Percentiles rank a stretch among this genome's conserved stretches.
These are phyloP conservation scores for Sphenodon punctatus DNA, from an alignment of 2,797 vertebrate species.

Conservation along the genomic window DNA sequence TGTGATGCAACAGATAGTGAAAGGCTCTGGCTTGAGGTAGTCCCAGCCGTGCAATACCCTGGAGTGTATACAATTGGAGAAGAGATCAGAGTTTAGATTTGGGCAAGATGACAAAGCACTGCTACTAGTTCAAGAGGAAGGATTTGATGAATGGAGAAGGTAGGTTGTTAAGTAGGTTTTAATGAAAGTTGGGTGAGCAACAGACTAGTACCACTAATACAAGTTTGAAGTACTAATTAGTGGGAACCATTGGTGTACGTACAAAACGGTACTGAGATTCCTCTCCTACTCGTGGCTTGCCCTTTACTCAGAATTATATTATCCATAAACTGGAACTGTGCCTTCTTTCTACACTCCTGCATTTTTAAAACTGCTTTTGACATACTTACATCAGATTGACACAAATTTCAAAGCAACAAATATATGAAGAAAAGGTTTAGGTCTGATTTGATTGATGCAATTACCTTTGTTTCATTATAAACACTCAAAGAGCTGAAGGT, in stretches of 20 bases:
- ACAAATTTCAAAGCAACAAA: background rate
- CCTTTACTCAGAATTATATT: background rate
- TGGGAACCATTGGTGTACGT: background rate
- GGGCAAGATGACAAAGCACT: too few relatives aligned
- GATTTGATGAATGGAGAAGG: background rate
- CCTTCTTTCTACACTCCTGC: background rate
- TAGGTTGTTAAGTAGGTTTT: too few relatives aligned
- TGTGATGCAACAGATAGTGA: background rate
- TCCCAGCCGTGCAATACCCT: background rate
- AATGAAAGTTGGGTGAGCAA: background rate
- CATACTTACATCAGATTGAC: background rate
- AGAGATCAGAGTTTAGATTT: too few relatives aligned
- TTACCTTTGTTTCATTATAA: slow-evolving; percentile 21
- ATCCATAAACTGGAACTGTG: background rate
- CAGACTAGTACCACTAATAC: background rate
- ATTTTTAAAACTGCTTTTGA: slow-evolving; percentile 15
- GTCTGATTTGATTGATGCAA: slow-evolving; percentile 4
- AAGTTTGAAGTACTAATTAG: background rate
- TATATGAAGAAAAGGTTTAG: background rate
- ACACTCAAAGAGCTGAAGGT: slow-evolving; percentile 21
- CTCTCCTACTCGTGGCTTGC: background rate
- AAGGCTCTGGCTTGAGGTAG: background rate
- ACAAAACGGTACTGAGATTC: background rate
- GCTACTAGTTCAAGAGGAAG: background rate
- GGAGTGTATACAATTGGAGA: background rate